Percentiles rank a stretch among this genome's conserved stretches.
Conservation (phyloP, 1,140 invertebrate genomes). For the Drosophila ananassae region DNA sequence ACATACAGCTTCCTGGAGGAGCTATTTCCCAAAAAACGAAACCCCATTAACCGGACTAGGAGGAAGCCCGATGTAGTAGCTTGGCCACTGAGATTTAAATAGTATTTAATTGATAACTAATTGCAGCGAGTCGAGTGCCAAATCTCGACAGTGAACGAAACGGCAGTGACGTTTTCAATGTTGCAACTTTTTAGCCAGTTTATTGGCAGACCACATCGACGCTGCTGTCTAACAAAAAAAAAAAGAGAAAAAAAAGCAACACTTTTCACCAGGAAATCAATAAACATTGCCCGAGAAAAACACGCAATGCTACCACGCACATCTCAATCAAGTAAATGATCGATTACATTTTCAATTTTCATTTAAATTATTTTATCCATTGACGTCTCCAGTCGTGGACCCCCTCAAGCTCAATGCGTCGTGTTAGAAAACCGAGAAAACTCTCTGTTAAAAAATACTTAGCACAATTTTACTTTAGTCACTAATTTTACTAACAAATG, state of each 20-base stretch:
- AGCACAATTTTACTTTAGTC: no score
- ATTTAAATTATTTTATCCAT: no score
- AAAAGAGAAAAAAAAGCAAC: conserved; percentile 28
- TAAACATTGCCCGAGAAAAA: conserved; percentile 6
- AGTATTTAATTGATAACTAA: conserved; percentile 71
- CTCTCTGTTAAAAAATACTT: no score
- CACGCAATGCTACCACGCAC: conserved; percentile 4
- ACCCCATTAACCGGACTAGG: conserved; percentile 13
- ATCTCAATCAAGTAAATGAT: conserved; percentile 1
- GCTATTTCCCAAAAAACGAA: not conserved
- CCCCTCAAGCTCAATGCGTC: no score
- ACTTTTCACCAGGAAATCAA: conserved; percentile 76
- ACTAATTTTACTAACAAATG: no score
- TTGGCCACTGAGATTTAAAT: conserved; percentile 52
- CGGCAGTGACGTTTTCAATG: conserved; percentile 27
- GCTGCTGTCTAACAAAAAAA: not conserved
- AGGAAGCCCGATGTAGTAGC: conserved; percentile 21
- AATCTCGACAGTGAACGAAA: conserved; percentile 40
- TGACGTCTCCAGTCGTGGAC: no score
- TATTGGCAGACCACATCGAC: conserved; percentile 31
- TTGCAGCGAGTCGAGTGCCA: conserved; percentile 50
- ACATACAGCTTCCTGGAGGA: conserved; percentile 12
- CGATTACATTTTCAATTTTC: no score
- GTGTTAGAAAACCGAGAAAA: no score
- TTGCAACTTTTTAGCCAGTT: conserved; percentile 40